Base-by-base conservation (phyloP, 2,797 vertebrate genomes). In the Girardinus metallicus region DNA sequence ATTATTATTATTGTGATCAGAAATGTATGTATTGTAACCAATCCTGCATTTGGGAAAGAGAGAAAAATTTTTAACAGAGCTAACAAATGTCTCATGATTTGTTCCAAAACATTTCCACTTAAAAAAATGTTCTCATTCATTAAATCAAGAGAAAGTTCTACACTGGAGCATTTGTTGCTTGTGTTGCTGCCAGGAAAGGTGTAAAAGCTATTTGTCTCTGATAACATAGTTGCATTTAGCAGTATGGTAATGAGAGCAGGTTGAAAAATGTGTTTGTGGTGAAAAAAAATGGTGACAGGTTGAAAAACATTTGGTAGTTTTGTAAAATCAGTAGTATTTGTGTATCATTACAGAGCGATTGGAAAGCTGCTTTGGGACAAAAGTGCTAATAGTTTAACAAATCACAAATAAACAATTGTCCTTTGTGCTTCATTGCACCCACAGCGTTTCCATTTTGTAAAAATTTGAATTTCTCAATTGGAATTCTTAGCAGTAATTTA, bases 291-390 rank as follows among this genome's bases (percentile, higher is more conserved):
- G 7, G 15, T 39, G 8, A 39, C 23, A 16, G 31, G 18, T 15
- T 3, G 51, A n/a, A 16, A 79, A 72, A 77, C 60, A 57, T 44
- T 77, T 73, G 68, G 79, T 72, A 34, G 39, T 18, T 29, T 79
- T 13, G 8, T 73, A 62, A 66, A 47, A 51, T 57, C 39, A 11
- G 76, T 80, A 75, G 57, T 70, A 39, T 51, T 21, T 77, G 43
- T 29, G 73, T 70, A 16, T 87, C 81, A 89, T 87, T 86, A 86
- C 49, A 1, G 51, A 86, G 72, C 68, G 51, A 88, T 41, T 41
- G 71, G 90, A 85, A 92, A 90, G 70, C 83, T 89, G 83, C 82
- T 87, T 85, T 36, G 70, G 84, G 84, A 92, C 83, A 66, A 86
- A 85, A 79, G 85, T 80, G 80, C 72, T 89, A 86, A 82, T 36